These are phyloP conservation scores for Vandiemenella viatica DNA, from an alignment of 2,888 invertebrate genomes.

Conservation along the genomic window DNA sequence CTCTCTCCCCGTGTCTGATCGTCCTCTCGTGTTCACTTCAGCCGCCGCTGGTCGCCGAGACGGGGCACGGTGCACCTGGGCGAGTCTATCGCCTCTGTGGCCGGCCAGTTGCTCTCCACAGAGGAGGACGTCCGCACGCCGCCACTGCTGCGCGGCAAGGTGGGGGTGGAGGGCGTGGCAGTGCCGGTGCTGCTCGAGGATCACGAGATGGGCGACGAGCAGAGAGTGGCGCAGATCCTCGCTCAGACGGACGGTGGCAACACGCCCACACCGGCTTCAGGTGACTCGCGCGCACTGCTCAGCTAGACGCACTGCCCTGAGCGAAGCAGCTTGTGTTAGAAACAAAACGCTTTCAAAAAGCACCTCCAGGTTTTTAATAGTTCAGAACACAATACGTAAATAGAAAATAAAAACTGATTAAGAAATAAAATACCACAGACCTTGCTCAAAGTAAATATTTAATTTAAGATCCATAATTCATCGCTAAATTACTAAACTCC, in stretches of 20 bases:
- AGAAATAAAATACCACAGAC: too few relatives aligned
- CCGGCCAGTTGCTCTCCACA: constrained; percentile 37
- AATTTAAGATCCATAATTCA: too few relatives aligned
- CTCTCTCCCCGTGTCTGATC: constrained; percentile 27
- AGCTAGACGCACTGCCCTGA: too few relatives aligned
- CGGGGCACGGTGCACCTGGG: constrained; percentile 26
- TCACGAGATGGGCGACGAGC: constrained; percentile 12
- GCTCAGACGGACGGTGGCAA: constrained; percentile 24
- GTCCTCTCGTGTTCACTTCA: constrained; percentile 23
- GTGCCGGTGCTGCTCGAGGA: constrained; percentile 49
- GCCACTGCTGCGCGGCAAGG: background rate
- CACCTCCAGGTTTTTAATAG: too few relatives aligned
- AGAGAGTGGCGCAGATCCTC: background rate
- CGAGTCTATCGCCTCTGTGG: constrained; percentile 41
- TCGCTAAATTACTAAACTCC: too few relatives aligned
- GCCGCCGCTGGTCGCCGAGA: constrained; percentile 26
- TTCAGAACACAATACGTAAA: too few relatives aligned
- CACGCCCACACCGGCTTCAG: constrained; percentile 18
- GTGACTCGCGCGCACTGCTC: too few relatives aligned
- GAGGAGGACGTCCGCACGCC: constrained; percentile 11
- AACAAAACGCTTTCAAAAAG: too few relatives aligned
- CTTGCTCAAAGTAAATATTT: too few relatives aligned
- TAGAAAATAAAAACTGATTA: too few relatives aligned
- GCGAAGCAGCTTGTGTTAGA: too few relatives aligned
- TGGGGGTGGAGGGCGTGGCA: constrained; percentile 40